phyloP scores from a whole-genome alignment of 2,113 vertebrate species.

The Cavia porcellus region DNA sequence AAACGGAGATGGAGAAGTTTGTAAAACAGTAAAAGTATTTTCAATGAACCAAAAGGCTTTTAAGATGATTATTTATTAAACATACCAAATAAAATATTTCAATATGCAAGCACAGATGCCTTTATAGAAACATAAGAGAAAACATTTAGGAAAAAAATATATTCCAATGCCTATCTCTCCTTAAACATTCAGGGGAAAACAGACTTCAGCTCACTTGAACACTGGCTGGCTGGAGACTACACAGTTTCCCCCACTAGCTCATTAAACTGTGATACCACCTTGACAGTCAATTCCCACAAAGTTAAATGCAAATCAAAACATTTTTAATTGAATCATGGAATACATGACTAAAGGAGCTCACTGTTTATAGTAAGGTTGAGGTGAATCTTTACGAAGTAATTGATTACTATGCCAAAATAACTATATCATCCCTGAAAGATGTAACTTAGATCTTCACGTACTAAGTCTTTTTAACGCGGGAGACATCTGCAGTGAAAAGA shows the following conservation, averaged over 20 bases:
- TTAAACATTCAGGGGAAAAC: slow-evolving; percentile 63
- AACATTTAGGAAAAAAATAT: neutral
- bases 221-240: slow-evolving; percentile 65
- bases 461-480: neutral
- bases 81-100: slow-evolving; percentile 34
- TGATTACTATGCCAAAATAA: slow-evolving; percentile 43
- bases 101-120: neutral
- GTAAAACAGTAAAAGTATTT: slow-evolving; percentile 44
- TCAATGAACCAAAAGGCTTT: neutral
- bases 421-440: neutral
- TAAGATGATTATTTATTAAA: slow-evolving; percentile 12
- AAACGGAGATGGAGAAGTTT: slow-evolving; percentile 9
- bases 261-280: slow-evolving; percentile 79
- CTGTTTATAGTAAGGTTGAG: slow-evolving; percentile 52
- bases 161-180: neutral
- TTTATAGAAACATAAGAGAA: slow-evolving; percentile 39
- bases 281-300: slow-evolving; percentile 81
- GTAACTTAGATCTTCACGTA: neutral
- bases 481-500: neutral
- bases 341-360: slow-evolving; percentile 68
- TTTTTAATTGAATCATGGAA: slow-evolving; percentile 82
- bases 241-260: slow-evolving; percentile 69
- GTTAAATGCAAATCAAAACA: slow-evolving; percentile 82
- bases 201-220: slow-evolving; percentile 76
- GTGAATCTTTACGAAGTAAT: slow-evolving; percentile 63